A percentile compares a stretch with the other conserved stretches of the same genome.
Conservation (phyloP, 2,797 vertebrate species). For the Acanthornis magna region DNA sequence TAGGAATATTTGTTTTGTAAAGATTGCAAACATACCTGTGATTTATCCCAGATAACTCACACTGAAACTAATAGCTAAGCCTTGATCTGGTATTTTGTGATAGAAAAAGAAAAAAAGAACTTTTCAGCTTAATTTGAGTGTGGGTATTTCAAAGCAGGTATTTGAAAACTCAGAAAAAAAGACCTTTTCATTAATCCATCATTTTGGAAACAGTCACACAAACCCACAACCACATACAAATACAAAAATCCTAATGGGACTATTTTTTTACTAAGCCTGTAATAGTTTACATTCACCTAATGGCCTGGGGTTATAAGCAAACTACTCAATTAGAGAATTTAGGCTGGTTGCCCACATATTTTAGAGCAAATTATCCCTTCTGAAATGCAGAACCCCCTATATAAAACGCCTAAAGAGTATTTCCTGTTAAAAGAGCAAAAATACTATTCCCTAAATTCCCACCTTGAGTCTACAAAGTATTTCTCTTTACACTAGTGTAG, state of each 20-base stretch:
- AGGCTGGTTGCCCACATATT: constrained; percentile 82
- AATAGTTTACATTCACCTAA: constrained; percentile 83
- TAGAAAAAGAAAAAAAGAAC: neutral
- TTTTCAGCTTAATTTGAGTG: constrained; percentile 57
- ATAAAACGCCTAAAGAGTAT: constrained; percentile 78
- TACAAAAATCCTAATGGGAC: constrained; percentile 82
- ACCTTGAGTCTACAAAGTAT: constrained; percentile 73
- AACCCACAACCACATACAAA: constrained; percentile 75
- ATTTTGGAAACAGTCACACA: constrained; percentile 75
- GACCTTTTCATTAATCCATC: constrained; percentile 75
- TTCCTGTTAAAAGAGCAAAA: constrained; percentile 74
- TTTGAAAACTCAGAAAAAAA: constrained; percentile 71
- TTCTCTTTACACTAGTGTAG: constrained; percentile 63
- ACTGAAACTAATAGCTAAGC: constrained; percentile 40
- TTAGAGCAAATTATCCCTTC: constrained; percentile 81
- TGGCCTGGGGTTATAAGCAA: constrained; percentile 81
- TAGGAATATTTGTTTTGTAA: constrained; percentile 7
- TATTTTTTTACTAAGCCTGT: constrained; percentile 79
- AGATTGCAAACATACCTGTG: neutral
- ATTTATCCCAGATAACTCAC: constrained; percentile 46
- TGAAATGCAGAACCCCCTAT: constrained; percentile 77
- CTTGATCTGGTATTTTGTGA: constrained; percentile 15
- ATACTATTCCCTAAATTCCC: constrained; percentile 76
- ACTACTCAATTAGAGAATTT: constrained; percentile 83
- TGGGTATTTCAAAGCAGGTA: constrained; percentile 69